These are phyloP conservation scores for Hanleya hanleyi DNA, from an alignment of 2,888 invertebrate species.

Conservation along the genomic window DNA sequence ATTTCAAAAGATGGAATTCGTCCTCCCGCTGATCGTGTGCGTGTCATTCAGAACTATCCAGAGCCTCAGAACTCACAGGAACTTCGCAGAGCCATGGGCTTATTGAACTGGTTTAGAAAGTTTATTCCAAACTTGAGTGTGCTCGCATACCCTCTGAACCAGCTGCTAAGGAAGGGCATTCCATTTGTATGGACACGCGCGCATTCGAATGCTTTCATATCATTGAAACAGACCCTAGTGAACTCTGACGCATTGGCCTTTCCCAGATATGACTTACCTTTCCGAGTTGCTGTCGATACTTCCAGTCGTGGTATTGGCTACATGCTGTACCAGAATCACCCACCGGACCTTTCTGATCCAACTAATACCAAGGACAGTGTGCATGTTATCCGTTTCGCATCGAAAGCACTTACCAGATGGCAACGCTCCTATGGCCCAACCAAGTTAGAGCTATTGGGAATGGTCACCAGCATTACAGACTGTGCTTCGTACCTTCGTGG, in stretches of 20 bases:
- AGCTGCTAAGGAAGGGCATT: background rate
- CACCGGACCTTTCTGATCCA: background rate
- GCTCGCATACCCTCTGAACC: background rate
- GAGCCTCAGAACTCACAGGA: background rate
- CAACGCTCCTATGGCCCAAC: slow-evolving; percentile 6
- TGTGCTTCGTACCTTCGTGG: background rate
- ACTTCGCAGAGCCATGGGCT: slow-evolving; percentile 6
- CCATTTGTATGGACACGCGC: slow-evolving; percentile 9
- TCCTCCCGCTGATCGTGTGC: slow-evolving; percentile 1
- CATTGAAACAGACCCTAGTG: background rate
- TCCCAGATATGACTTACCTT: slow-evolving; percentile 16
- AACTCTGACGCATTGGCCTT: slow-evolving; percentile 20
- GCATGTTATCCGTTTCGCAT: background rate
- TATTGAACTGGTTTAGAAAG: slow-evolving; percentile 20
- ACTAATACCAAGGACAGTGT: background rate
- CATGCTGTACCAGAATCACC: background rate
- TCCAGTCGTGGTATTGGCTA: slow-evolving; percentile 14
- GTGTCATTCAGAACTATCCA: slow-evolving; percentile 10
- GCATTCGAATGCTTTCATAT: slow-evolving; percentile 9
- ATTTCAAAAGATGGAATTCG: slow-evolving; percentile 6
- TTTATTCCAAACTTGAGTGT: slow-evolving; percentile 15
- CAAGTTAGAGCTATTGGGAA: slow-evolving; percentile 3
- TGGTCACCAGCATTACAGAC: background rate
- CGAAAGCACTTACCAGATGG: background rate
- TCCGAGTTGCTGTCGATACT: slow-evolving; percentile 14